Conservation (phyloP, 2,888 invertebrate species). For the Halictus ligatus region DNA sequence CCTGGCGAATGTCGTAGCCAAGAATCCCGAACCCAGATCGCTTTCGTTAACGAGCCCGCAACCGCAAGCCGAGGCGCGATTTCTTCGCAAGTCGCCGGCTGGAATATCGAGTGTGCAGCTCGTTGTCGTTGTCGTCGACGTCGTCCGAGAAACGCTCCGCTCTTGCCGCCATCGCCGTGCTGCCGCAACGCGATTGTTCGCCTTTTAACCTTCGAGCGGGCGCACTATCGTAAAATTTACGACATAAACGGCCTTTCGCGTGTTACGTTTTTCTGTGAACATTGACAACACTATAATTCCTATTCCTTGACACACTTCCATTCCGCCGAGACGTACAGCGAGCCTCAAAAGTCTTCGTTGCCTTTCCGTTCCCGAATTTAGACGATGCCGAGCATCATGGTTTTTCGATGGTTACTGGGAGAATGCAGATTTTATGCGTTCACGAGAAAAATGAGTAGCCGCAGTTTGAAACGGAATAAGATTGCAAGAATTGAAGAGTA, state of each 20-base stretch:
- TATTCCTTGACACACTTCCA: constrained; percentile 11
- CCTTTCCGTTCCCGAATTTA: neutral
- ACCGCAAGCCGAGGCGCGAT: neutral
- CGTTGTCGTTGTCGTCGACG: neutral
- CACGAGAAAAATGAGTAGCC: too few species aligned
- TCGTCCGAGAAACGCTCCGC: neutral
- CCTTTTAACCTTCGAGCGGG: neutral
- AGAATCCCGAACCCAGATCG: constrained; percentile 19
- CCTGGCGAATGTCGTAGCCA: constrained; percentile 35
- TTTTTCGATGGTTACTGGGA: neutral
- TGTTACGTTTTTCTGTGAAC: neutral
- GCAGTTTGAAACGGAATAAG: too few species aligned
- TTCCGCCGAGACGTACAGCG: neutral
- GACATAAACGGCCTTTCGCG: neutral
- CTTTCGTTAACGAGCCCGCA: constrained; percentile 19
- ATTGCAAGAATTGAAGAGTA: too few species aligned
- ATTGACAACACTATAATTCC: neutral
- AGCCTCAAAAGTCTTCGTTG: neutral
- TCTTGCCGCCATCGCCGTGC: neutral
- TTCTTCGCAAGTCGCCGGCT: neutral
- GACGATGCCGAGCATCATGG: neutral
- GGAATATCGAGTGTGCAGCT: neutral
- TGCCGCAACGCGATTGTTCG: neutral
- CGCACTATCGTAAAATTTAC: neutral
- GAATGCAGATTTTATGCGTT: too few species aligned